These are phyloP conservation scores for Clepsis dumicolana DNA, from an alignment of 2,888 invertebrate species.

Conservation along the genomic window DNA sequence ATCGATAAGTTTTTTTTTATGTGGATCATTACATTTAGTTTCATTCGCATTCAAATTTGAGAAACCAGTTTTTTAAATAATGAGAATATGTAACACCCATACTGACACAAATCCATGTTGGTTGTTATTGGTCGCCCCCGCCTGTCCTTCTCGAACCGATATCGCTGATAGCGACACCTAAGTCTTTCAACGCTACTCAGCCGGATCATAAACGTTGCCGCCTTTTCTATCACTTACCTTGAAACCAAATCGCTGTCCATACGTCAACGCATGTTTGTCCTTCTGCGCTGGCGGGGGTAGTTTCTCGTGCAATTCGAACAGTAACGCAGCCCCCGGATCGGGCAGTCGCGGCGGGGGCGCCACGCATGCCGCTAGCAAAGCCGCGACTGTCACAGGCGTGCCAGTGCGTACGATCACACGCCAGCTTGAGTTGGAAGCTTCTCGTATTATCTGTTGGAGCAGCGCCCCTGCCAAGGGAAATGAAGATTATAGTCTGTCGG, in stretches of 20 bases:
- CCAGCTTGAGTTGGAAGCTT: slow-evolving; percentile 67
- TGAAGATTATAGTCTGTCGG: slow-evolving; percentile 4
- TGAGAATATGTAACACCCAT: too few species aligned
- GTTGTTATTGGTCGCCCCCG: too few species aligned
- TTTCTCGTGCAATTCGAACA: slow-evolving; percentile 84
- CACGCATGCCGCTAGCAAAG: slow-evolving; percentile 84
- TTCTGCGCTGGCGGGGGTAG: slow-evolving; percentile 66
- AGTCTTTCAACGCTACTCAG: too few species aligned
- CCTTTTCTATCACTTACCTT: slow-evolving; percentile 68
- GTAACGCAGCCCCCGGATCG: slow-evolving; percentile 85
- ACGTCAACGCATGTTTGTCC: slow-evolving; percentile 62
- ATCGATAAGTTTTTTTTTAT: too few species aligned
- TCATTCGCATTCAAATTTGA: too few species aligned
- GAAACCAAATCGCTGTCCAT: slow-evolving; percentile 78
- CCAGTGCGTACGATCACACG: slow-evolving; percentile 85
- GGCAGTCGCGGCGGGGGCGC: slow-evolving; percentile 86
- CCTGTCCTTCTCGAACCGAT: too few species aligned
- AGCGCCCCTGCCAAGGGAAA: slow-evolving; percentile 70
- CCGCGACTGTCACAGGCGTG: slow-evolving; percentile 88
- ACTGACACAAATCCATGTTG: too few species aligned
- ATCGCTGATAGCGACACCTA: too few species aligned
- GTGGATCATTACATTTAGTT: too few species aligned
- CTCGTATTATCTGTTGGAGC: slow-evolving; percentile 84
- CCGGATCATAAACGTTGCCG: too few species aligned
- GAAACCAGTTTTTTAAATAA: too few species aligned